A percentile compares a stretch with the other conserved stretches of the same genome.
phyloP scores from a whole-genome alignment of 2,797 vertebrate species.

The Acropternis orthonyx region DNA sequence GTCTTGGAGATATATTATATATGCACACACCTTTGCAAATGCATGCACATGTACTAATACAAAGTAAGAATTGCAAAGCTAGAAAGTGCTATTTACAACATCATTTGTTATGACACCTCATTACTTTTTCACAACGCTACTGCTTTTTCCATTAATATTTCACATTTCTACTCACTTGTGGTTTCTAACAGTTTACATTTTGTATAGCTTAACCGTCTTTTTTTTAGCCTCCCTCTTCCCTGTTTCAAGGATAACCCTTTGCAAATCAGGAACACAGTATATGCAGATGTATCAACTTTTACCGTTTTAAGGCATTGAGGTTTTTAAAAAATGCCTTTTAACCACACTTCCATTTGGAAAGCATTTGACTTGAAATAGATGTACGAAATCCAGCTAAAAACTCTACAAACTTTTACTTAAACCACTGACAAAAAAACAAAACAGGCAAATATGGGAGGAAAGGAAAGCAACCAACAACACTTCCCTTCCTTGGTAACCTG shows the following conservation, averaged over 20 bases:
- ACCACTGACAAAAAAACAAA: neutral
- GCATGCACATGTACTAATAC: neutral
- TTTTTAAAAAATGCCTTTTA: neutral
- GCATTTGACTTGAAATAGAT: neutral
- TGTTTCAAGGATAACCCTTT: neutral
- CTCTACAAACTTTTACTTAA: neutral
- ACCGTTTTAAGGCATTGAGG: neutral
- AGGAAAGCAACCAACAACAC: neutral
- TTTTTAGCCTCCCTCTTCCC: neutral
- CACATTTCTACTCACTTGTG: slow-evolving; percentile 11
- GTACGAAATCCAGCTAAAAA: neutral
- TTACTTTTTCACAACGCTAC: slow-evolving; percentile 30
- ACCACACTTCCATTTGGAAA: neutral
- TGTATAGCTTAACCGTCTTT: neutral
- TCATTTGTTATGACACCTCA: neutral
- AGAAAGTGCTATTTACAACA: neutral
- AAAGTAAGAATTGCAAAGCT: neutral
- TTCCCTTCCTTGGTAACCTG: neutral
- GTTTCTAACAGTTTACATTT: slow-evolving; percentile 41
- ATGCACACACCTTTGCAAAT: neutral
- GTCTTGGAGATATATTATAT: neutral
- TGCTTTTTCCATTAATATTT: slow-evolving; percentile 43
- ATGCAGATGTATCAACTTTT: neutral
- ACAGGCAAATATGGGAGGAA: neutral
- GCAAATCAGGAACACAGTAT: neutral